Conservation (phyloP, 1,140 invertebrate species). For the Hylyphantes graminicola region DNA sequence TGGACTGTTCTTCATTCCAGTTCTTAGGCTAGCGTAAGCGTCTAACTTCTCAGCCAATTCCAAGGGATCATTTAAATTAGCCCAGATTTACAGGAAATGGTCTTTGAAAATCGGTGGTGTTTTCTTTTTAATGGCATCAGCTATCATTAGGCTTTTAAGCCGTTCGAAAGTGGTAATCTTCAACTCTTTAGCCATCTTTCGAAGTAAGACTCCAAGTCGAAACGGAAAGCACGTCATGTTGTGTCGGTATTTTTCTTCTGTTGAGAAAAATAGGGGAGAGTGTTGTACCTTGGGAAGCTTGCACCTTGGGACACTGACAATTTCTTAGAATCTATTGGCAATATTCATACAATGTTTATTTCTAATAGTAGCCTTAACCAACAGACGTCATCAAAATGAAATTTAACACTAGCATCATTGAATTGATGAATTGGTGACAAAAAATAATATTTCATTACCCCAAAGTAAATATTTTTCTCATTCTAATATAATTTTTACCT, state of each 20-base stretch:
- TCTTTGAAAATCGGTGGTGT: background rate
- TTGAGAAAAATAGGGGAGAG: background rate
- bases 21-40: background rate
- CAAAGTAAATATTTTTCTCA: no score
- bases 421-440: no score
- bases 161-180: background rate
- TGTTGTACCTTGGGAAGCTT: no score
- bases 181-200: background rate
- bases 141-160: constrained; percentile 1
- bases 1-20: background rate
- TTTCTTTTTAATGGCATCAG: background rate
- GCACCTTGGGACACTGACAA: no score
- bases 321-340: no score
- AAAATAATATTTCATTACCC: no score
- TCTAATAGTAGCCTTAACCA: no score
- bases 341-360: no score
- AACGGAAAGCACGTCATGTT: background rate
- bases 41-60: background rate
- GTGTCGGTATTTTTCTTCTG: background rate
- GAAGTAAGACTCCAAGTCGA: constrained; percentile 9
- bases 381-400: no score
- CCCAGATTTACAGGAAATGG: background rate
- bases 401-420: no score
- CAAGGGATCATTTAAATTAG: background rate
- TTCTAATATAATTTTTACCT: no score